Evolutionary conservation across 2,888 invertebrate species (phyloP).

Genomic region (Drepanosiphum platanoidis): DNA sequence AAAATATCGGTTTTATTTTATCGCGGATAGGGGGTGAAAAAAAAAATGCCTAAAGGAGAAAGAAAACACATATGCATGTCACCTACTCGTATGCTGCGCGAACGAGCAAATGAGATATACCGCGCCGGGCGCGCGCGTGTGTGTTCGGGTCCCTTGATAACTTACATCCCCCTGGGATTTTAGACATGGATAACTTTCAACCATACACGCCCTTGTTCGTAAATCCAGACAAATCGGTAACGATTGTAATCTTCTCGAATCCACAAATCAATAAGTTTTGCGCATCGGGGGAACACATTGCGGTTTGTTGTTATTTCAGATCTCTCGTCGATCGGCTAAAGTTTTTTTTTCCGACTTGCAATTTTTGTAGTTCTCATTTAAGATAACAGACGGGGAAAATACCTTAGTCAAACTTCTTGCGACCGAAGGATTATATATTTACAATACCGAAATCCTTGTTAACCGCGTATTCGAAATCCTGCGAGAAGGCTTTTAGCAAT

Average conservation of each 20-base stretch:
- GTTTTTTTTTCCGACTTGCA: constrained; percentile 1
- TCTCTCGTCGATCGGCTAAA: neutral
- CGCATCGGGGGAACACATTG: neutral
- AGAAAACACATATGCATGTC: neutral
- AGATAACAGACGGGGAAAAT: neutral
- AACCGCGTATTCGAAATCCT: neutral
- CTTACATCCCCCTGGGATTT: constrained; percentile 29
- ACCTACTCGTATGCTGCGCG: neutral
- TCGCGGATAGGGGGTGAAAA: neutral
- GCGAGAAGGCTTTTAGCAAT: neutral
- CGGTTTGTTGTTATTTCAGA: constrained; percentile 15
- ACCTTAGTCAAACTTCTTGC: neutral
- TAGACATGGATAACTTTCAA: neutral
- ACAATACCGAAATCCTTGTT: neutral
- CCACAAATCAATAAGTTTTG: constrained; percentile 35
- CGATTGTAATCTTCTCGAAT: constrained; percentile 50
- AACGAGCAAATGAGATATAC: constrained; percentile 37
- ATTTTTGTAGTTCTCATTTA: neutral
- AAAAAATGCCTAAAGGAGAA: constrained; percentile 16
- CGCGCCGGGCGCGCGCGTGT: neutral
- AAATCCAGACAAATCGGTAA: constrained; percentile 45
- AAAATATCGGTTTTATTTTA: constrained; percentile 31
- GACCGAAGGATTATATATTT: neutral
- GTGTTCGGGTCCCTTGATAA: constrained; percentile 50
- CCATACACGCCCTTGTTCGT: neutral